Percentiles rank a stretch among this genome's conserved stretches.
Evolutionary conservation across 2,888 invertebrate genomes (phyloP).

Genomic region (Sycophila texana): DNA sequence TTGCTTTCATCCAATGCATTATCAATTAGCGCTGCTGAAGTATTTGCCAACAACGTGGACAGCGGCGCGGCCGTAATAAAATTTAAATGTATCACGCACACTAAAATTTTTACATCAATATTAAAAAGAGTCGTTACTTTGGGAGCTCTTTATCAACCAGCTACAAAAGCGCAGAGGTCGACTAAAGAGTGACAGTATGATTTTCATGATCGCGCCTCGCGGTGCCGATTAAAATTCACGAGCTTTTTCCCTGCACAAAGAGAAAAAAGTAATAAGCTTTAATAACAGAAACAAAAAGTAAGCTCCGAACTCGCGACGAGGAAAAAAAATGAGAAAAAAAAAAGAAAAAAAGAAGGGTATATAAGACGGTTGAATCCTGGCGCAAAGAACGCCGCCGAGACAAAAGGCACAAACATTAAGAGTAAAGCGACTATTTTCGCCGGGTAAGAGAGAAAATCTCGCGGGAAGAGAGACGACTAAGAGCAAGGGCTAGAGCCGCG

Average conservation of each 20-base stretch:
- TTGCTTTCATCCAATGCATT: too few species aligned
- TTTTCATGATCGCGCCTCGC: conserved; percentile 8
- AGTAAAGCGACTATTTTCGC: conserved; percentile 49
- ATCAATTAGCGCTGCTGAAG: too few species aligned
- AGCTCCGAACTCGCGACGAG: too few species aligned
- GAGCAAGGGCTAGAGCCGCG: conserved; percentile 4
- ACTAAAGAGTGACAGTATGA: neutral
- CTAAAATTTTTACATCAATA: too few species aligned
- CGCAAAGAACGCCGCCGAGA: conserved; percentile 28
- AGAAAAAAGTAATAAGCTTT: neutral
- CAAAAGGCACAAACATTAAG: conserved; percentile 53
- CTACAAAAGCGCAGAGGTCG: neutral
- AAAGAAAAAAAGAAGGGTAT: neutral
- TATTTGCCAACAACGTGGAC: too few species aligned
- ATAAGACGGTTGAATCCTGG: conserved; percentile 13
- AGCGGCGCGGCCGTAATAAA: neutral
- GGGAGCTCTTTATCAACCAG: too few species aligned
- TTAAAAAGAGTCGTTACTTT: too few species aligned
- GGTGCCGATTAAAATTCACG: conserved; percentile 42
- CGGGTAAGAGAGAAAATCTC: conserved; percentile 1
- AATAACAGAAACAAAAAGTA: neutral
- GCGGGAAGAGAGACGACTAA: conserved; percentile 15
- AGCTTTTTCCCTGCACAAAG: neutral
- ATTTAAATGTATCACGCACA: neutral
- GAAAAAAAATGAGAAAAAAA: neutral